Evolutionary conservation across 2,797 vertebrate genomes (phyloP), one percentile per base, ranked within the genome.

Genomic region (Mionectes olivaceus): DNA sequence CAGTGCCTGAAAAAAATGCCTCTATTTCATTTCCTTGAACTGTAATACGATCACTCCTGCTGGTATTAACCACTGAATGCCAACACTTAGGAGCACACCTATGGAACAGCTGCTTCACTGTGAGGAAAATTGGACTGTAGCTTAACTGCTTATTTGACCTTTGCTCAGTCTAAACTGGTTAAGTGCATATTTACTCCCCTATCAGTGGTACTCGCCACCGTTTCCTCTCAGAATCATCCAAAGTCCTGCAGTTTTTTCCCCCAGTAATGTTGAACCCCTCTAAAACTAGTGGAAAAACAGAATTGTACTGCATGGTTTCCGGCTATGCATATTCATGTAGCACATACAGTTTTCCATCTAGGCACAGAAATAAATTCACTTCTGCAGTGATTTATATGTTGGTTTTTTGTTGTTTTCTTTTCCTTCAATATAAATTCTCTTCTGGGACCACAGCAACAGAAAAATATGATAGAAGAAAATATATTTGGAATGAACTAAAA

Each of bases 401-500:
- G 50, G 1, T 61, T 84, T 10, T 50, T 17, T 50, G 49, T 27
- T 9, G 47, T 27, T 50, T 28, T 50, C 3, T 50, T 50, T 50
- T 50, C 71, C 32, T 76, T 86, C 63, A 56, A 9, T 33, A 7
- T 43, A 55, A 83, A 13, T 61, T 76, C 13, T 79, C 52, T 73
- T 67, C 22, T 41, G 85, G 60, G 73, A 83, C 22, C 23, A 44
- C 23, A 87, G 15, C 43, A 83, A 39, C 12, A 56, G 16, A 55
- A 89, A 75, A 83, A 37, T 14, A 18, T 13, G 21, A 8, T 28
- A 55, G 41, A 64, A 84, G 19, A 55, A n/a, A 75, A 64, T 81
- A 23, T 25, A 69, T 90, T 94, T 65, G 27, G 16, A 87, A 87
- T 33, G 0, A 90, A 81, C 93, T 86, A 89, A 82, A 93, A 89